Evolutionary conservation across 2,113 vertebrate species (phyloP), one percentile per base, ranked within the genome.

Genomic region (Rhinichthys klamathensis): DNA sequence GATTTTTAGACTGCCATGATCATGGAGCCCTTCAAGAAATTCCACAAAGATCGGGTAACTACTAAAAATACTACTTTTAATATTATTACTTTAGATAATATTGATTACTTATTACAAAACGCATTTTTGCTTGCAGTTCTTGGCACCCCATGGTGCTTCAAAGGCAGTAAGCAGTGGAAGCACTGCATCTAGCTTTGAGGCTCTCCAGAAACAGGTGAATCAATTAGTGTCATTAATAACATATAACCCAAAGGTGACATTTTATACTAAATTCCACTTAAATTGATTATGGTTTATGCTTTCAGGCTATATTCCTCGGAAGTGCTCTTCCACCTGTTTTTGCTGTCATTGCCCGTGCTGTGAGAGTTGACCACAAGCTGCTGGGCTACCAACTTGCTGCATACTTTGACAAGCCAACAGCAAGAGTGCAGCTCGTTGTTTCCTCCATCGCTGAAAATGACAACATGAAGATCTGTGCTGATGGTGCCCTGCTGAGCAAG

Each of bases 381-480:
- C 30, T 90, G 84, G 96, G 96, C 83, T 93, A 95, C 85, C 91
- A 96, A 84, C 3, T 95, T 0, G 89, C 93, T 83, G 88, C 87
- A 2, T 96, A 95, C 63, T 15, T 90, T 56, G 93, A 95, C 85
- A 76, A 92, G 60, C 0, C 86, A 80, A 93, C 18, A 51, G 86
- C 91, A 58, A 93, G 92, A 87, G 0, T 95, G 58, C 96, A 97
- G 86, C 25, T 96, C 1, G 93, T 95, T 49, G 30, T 96, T 56
- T 91, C 94, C 88, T 91, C 93, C 82, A 90, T 96, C 83, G 89
- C 90, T 74, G 85, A 91, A n/a, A 90, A 92, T 18, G 90, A 92
- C 92, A 95, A 93, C 74, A 96, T 94, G 95, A 94, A 92, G 85
- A 4, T 95, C 35, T 96, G 94, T 88, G 92, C 92, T 83, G 95